Evolutionary conservation across 1,140 invertebrate genomes (phyloP).

Genomic region (Aricia agestis): DNA sequence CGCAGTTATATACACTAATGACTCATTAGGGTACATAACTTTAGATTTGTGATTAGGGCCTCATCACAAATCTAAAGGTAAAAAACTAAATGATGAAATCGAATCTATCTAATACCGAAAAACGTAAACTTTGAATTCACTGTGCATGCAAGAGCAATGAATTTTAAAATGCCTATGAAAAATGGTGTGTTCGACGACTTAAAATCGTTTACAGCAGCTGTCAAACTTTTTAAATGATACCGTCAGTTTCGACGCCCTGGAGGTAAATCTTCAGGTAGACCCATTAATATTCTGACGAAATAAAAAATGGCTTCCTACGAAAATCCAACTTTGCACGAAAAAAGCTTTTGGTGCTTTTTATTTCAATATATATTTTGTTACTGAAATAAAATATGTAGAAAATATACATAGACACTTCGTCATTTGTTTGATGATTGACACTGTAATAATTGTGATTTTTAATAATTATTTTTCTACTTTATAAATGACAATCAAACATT

Average conservation of each 20-base stretch:
- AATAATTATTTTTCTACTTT: too few species aligned
- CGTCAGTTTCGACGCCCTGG: conserved; percentile 34
- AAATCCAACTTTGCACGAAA: neutral
- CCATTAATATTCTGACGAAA: conserved; percentile 57
- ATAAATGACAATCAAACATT: too few species aligned
- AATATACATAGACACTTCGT: too few species aligned
- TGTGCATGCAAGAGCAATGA: neutral
- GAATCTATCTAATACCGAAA: neutral
- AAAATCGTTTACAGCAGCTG: conserved; percentile 33
- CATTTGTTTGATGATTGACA: too few species aligned
- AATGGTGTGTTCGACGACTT: conserved; percentile 22
- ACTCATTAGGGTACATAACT: too few species aligned
- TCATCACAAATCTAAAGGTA: too few species aligned
- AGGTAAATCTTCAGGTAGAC: conserved; percentile 30
- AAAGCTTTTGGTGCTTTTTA: neutral
- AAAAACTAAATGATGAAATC: neutral
- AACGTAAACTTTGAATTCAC: neutral
- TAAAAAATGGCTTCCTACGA: conserved; percentile 17
- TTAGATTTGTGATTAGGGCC: too few species aligned
- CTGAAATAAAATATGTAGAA: too few species aligned
- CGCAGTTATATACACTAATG: too few species aligned
- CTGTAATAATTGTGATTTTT: too few species aligned
- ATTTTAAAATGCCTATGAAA: neutral
- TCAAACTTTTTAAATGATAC: conserved; percentile 51
- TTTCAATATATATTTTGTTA: too few species aligned